Conservation (phyloP, 2,797 vertebrate species). For the Syndactyla subalaris region DNA sequence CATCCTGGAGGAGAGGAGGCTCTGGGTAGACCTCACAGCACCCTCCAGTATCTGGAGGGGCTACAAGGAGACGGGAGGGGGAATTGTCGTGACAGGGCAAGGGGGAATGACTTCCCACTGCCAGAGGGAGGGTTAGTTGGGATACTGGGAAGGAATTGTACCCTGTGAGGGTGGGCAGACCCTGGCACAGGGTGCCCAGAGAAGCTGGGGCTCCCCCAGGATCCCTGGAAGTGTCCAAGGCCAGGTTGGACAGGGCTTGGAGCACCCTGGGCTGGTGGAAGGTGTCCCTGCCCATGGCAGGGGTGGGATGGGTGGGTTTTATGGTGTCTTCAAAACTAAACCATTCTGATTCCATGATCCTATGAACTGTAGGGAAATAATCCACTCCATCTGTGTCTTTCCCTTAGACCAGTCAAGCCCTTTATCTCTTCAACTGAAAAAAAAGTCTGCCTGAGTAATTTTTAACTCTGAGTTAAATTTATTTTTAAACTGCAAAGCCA, state of each 20-base stretch:
- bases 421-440: background rate
- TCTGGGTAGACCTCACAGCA: background rate
- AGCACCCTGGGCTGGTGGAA: background rate
- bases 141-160: accelerated
- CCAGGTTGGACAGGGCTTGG: background rate
- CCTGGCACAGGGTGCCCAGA: background rate
- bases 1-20: too few relatives aligned
- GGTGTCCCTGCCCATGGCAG: too few relatives aligned
- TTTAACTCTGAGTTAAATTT: background rate
- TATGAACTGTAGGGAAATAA: background rate
- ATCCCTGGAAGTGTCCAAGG: background rate
- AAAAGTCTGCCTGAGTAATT: background rate
- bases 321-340: background rate
- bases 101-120: accelerated
- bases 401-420: background rate
- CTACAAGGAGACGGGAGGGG: background rate
- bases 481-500: background rate
- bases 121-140: background rate
- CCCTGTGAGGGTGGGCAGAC: background rate
- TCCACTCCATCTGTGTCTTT: background rate
- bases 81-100: background rate
- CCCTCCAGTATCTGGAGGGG: background rate
- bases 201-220: background rate
- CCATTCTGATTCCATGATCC: background rate
- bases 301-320: background rate